Base-by-base conservation (phyloP, 2,888 invertebrate genomes). In the Dioctria rufipes region DNA sequence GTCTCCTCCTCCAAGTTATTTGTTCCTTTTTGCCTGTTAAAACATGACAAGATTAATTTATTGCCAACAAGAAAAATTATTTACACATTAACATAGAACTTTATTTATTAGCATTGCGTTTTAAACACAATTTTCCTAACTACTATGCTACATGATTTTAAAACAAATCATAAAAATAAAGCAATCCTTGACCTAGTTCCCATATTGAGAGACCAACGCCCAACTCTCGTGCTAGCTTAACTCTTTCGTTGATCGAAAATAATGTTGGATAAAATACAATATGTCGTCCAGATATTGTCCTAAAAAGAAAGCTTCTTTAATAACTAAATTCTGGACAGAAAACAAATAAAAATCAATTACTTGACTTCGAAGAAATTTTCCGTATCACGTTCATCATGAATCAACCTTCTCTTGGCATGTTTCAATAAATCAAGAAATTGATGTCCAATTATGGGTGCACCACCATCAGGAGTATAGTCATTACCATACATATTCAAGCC, bases 111-210 rank as follows among this genome's bases (percentile, higher is more conserved):
- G 25, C 25, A 25, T 25, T 25, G n/a, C n/a, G n/a, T n/a, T n/a
- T n/a, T n/a, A n/a, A n/a, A n/a, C n/a, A n/a, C n/a, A n/a, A n/a
- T n/a, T n/a, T n/a, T n/a, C n/a, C n/a, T n/a, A n/a, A 25, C 25
- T 25, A 25, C 54, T 49, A 69, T 11, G 13, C 1, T 3, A 37
- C 25, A 25, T 65, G 80, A 65, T 81, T 81, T 92, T 90, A 95
- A 83, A 96, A 91, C 82, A 96, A 90, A 90, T 98, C 98, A 88
- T 97, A 98, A 89, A 98, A 98, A 88, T 96, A 98, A 89, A 97
- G 95, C 25, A 98, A 90, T 39, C 98, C 98, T 89, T 98, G 98
- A 0, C 98, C 98, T n/a, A 98, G 89, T 87, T 98, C 98, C 98
- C 98, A 98, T 85, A 98, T 93, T 0, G 97, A 95, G 65, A 98